Conservation (phyloP, 2,888 invertebrate species). For the Tetragnatha montana region DNA sequence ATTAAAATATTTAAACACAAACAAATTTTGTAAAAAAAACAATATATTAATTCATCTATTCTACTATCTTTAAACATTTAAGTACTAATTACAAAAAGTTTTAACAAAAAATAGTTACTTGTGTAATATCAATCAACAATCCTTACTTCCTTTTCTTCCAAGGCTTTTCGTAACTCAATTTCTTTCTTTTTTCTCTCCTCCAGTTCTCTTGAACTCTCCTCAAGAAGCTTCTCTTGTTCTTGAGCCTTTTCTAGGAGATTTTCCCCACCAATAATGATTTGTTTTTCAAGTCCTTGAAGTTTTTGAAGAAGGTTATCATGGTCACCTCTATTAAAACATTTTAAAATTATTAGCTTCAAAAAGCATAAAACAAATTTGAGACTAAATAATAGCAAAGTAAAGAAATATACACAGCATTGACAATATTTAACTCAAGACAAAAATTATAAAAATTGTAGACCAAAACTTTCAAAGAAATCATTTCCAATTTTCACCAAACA, state of each 20-base stretch:
- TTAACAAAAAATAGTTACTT: background rate
- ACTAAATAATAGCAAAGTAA: too few species aligned
- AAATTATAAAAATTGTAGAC: background rate
- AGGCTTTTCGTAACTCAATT: slow-evolving; percentile 85
- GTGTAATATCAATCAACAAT: background rate
- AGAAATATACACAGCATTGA: too few species aligned
- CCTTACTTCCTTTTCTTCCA: slow-evolving; percentile 88
- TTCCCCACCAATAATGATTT: slow-evolving; percentile 97
- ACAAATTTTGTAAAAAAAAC: too few species aligned
- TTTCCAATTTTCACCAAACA: too few species aligned
- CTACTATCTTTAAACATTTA: too few species aligned
- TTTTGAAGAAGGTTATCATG: slow-evolving; percentile 90
- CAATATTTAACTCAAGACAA: background rate
- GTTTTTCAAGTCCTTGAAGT: slow-evolving; percentile 91
- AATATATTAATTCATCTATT: too few species aligned
- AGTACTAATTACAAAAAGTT: background rate
- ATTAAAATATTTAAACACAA: too few species aligned
- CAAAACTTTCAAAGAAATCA: too few species aligned
- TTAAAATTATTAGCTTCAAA: background rate
- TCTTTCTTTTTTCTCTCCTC: slow-evolving; percentile 87
- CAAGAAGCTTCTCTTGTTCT: slow-evolving; percentile 90
- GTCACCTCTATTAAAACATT: slow-evolving; percentile 64
- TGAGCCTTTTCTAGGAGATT: slow-evolving; percentile 98
- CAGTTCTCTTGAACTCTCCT: slow-evolving; percentile 89
- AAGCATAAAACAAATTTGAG: background rate